Evolutionary conservation across 2,113 vertebrate species (phyloP), one percentile per base, ranked within the genome.

Genomic region (Puntigrus tetrazona): DNA sequence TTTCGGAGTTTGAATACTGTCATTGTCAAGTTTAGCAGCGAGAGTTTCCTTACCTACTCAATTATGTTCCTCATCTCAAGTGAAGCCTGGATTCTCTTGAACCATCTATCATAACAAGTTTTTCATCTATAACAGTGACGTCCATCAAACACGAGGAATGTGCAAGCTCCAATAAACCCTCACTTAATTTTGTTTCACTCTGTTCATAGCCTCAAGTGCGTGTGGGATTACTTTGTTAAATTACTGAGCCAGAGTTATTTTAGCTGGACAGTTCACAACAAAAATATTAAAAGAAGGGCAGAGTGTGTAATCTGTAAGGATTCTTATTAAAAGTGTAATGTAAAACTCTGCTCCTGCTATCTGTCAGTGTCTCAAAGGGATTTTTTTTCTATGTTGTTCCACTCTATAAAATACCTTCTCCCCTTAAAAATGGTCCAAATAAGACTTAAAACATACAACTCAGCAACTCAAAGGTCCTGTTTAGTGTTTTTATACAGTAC

Each of bases 111-210:
- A 87, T 38, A 87, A 55, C 5, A 11, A 1, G 0, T 36, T 82
- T 61, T 61, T 63, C 80, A 83, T 78, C 55, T 74, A 69, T 27
- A 36, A 47, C n/a, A 74, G 9, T 75, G 78, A 81, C 75, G 81
- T 82, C 65, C 31, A 82, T 82, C 80, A 82, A 52, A 82, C 31
- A 61, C 36, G 38, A 85, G 34, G 25, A 81, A 52, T 50, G 4
- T 41, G 43, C n/a, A 50, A 52, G 57, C 43, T 52, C 13, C 45
- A 82, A 82, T 55, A 70, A 70, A 50, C 63, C 63, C 41, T 45
- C 59, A 29, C 78, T 31, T 47, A 67, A 80, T 80, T 80, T 80
- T 65, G 78, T 65, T 20, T 69, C 20, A 50, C 38, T 69, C 20
- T 81, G 8, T 31, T 52, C 31, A n/a, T 81, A 25, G 61, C 45